These are phyloP conservation scores for Mus spretus DNA, from an alignment of 2,797 vertebrate species.

Conservation along the genomic window DNA sequence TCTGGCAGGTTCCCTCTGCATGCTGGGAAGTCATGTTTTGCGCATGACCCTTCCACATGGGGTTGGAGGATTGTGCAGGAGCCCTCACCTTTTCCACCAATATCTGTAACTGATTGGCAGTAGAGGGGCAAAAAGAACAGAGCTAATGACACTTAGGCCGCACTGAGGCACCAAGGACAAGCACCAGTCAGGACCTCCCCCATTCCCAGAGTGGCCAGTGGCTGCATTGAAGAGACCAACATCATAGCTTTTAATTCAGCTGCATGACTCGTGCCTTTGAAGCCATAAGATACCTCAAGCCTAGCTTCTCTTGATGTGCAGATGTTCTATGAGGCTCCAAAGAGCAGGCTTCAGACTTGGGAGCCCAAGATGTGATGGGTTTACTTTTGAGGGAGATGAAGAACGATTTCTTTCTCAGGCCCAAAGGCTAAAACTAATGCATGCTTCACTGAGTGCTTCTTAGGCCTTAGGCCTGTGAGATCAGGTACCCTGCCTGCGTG, in stretches of 20 bases:
- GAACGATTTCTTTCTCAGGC: slow-evolving; percentile 33
- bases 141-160: neutral
- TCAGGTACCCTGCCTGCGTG: neutral
- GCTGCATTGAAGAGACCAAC: neutral
- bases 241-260: slow-evolving; percentile 60
- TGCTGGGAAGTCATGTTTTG: neutral
- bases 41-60: neutral
- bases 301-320: slow-evolving; percentile 63
- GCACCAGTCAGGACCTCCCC: neutral
- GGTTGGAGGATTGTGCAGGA: neutral
- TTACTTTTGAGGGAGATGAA: slow-evolving; percentile 5
- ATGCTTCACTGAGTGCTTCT: slow-evolving; percentile 46
- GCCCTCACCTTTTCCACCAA: neutral
- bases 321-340: neutral
- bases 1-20: neutral
- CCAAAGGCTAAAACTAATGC: slow-evolving; percentile 64
- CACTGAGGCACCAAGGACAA: neutral
- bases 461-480: slow-evolving; percentile 22
- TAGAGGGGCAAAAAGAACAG: neutral
- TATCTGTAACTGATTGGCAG: neutral
- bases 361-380: neutral
- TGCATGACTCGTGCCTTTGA: slow-evolving; percentile 76
- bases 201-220: neutral
- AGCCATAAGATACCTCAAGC: slow-evolving; percentile 80
- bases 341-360: neutral